Evolutionary conservation across 2,888 invertebrate species (phyloP).

Genomic region (Nemotelus pantherinus): DNA sequence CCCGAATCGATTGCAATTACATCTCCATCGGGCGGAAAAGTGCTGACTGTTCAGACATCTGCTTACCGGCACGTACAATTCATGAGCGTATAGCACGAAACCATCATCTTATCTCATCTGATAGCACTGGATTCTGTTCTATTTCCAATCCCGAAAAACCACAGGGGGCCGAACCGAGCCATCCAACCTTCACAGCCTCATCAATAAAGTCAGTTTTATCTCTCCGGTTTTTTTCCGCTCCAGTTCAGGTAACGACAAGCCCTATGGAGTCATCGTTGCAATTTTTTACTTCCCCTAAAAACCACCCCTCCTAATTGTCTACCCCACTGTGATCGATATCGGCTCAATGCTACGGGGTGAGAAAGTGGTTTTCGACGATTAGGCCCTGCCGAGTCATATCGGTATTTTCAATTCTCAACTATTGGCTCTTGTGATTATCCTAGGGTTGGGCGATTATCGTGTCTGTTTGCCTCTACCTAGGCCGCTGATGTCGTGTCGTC

Average conservation of each 20-base stretch:
- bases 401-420: not conserved
- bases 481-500: not conserved
- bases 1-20: too few species aligned
- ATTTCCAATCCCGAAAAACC: not conserved
- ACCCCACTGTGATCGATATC: constrained; percentile 44
- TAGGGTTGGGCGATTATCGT: constrained; percentile 17
- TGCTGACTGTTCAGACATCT: constrained; percentile 12
- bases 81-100: not conserved
- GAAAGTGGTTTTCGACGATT: constrained; percentile 43
- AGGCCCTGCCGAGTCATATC: constrained; percentile 1
- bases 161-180: constrained; percentile 3
- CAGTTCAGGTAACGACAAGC: not conserved
- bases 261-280: not conserved
- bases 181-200: not conserved
- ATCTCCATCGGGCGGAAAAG: not conserved
- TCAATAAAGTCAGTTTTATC: constrained; percentile 21
- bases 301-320: constrained; percentile 37
- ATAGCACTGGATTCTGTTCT: not conserved
- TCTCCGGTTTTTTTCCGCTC: not conserved
- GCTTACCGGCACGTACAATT: not conserved
- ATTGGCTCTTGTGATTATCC: constrained; percentile 32
- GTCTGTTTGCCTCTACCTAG: not conserved
- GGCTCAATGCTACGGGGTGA: constrained; percentile 30
- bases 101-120: constrained; percentile 12
- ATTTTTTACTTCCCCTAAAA: not conserved